Evolutionary conservation across 2,113 vertebrate species (phyloP), one percentile per base, ranked within the genome.

Genomic region (sheep (Ovis aries)): DNA sequence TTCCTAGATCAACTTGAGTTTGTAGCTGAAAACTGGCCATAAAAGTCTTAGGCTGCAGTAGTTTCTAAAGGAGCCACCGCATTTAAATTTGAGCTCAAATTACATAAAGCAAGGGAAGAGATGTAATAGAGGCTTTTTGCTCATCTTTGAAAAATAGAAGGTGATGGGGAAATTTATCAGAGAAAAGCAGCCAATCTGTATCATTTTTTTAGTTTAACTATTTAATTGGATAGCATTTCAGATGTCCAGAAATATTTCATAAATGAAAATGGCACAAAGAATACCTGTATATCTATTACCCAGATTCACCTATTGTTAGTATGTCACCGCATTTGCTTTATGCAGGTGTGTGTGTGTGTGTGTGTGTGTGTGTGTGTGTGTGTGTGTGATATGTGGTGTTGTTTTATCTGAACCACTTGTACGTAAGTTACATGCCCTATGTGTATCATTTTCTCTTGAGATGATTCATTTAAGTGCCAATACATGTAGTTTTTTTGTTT

Each of bases 1-100:
- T 84, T 77, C 74, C 36, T 14, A 92, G 92, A 84, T 59, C 50
- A 95, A 43, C 55, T 90, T 91, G 84, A 71, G 27, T 95, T 92
- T 90, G 40, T 81, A 86, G 29, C 43, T 96, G 12, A 81, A 92
- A 89, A 67, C 52, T 59, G 50, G n/a, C 21, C 59, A 12, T 94
- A 43, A 62, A 96, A 50, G 21, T 93, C 92, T 90, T n/a, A 55
- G 85, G 55, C 25, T 78, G 55, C 14, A 43, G 2, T 80, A 5
- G 4, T 84, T 96, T 93, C 53, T 90, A 57, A 67, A 64, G 64
- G 23, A 90, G 67, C 8, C 27, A 53, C 6, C 14, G 13, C 36
- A 48, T 74, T 97, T 89, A 84, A 97, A 95, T 88, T 60, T 67
- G 53, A 98, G 31, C 36, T 95, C 81, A 77, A 94, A 81, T 95